Evolutionary conservation across 2,888 invertebrate species (phyloP), one percentile per base, ranked within the genome.

Genomic region (Tenthredo distinguenda): DNA sequence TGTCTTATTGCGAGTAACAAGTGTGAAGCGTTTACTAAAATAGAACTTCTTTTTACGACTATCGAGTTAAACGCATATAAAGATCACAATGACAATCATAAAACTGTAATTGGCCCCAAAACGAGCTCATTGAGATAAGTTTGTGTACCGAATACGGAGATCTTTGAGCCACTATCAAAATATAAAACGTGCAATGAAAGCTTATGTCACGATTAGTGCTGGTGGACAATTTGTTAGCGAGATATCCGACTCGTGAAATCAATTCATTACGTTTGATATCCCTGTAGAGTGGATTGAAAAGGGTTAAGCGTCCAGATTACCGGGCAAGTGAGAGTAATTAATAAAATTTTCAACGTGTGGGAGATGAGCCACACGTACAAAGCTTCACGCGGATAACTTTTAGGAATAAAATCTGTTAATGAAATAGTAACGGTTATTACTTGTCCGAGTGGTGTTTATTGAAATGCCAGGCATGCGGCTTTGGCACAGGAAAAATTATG

Each of bases 301-400:
- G 4, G 21, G 47, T 43, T 47, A n/a, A 26, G 21, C 47, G 74
- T 47, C 12, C 40, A 74, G 74, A 76, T 76, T n/a, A 77, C 31
- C 18, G 55, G 55, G 77, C 55, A 55, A 77, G 50, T 77, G 34
- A 31, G n/a, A 31, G 26, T 76, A 47, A 43, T 76, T 47, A 47
- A 9, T 43, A 9, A 76, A 76, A 76, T 26, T 43, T 47, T 47
- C 47, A 26, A 43, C 12, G 43, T 76, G 12, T 47, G 6, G 37
- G 40, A n/a, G 37, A n/a, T 47, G 21, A n/a, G 37, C 7, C n/a
- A n/a, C 34, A 71, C 31, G 26, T 68, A 31, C 21, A 34, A 31
- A 26, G 6, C 15, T 71, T 71, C 1, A 71, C n/a, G n/a, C 31
- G 26, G 10, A 62, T 62, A 62, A 31, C 26, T 62, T 26, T 21